Percentiles rank a stretch among this genome's conserved stretches.
phyloP scores from a whole-genome alignment of 1,140 invertebrate genomes.

The Papilio dardanus region DNA sequence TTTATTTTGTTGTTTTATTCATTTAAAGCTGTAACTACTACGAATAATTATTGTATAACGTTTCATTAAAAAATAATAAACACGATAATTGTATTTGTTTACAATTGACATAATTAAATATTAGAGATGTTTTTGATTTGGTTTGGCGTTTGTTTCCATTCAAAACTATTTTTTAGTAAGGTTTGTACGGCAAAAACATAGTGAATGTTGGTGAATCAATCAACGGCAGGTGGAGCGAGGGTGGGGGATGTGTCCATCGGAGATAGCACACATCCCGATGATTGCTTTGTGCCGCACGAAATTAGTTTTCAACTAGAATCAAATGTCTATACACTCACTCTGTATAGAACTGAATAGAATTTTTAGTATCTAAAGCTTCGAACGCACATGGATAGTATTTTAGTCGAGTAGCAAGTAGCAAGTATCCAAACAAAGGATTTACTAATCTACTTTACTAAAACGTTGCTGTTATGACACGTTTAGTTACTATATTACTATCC shows the following conservation, averaged over 20 bases:
- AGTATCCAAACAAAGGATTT: too few relatives aligned
- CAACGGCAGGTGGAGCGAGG: slow-evolving; percentile 52
- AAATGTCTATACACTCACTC: slow-evolving; percentile 12
- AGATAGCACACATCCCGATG: slow-evolving; percentile 60
- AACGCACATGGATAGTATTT: too few relatives aligned
- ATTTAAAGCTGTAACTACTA: too few relatives aligned
- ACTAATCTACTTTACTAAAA: too few relatives aligned
- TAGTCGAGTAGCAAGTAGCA: too few relatives aligned
- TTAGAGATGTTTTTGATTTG: not conserved
- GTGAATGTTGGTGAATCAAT: slow-evolving; percentile 51
- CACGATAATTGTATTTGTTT: too few relatives aligned
- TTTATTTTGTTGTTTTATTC: too few relatives aligned
- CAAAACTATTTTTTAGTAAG: not conserved
- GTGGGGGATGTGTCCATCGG: slow-evolving; percentile 61
- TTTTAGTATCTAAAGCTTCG: slow-evolving; percentile 15
- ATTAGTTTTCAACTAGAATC: slow-evolving; percentile 73
- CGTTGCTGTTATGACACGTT: too few relatives aligned
- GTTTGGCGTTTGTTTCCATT: not conserved
- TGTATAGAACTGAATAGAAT: not conserved
- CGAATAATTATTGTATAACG: too few relatives aligned
- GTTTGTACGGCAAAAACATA: not conserved
- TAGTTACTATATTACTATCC: too few relatives aligned
- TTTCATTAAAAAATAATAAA: too few relatives aligned
- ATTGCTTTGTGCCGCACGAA: slow-evolving; percentile 78
- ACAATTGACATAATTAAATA: too few relatives aligned